A percentile compares a stretch with the other conserved stretches of the same genome.
Evolutionary conservation across 2,888 invertebrate genomes (phyloP).

Genomic region (Troilus luridus): DNA sequence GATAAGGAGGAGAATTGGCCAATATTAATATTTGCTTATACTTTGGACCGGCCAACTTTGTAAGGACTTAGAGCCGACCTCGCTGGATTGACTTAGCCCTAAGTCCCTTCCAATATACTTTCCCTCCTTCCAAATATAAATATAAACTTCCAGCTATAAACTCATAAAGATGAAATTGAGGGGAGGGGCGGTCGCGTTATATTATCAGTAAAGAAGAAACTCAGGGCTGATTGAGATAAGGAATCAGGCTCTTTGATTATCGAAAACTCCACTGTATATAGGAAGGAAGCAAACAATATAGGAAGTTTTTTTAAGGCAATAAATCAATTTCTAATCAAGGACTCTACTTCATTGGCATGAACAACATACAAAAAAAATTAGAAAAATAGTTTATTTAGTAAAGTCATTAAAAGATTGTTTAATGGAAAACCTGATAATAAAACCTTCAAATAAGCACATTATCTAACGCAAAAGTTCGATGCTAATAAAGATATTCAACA

Average conservation of each 20-base stretch:
- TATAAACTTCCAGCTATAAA: background rate
- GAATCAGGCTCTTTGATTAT: background rate
- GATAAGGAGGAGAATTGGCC: slow-evolving; percentile 15
- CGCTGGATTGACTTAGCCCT: slow-evolving; percentile 22
- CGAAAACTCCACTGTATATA: background rate
- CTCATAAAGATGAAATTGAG: background rate
- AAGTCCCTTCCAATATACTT: slow-evolving; percentile 47
- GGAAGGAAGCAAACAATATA: background rate
- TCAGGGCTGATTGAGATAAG: background rate
- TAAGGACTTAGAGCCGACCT: background rate
- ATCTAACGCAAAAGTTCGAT: too few relatives aligned
- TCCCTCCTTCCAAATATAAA: slow-evolving; percentile 45
- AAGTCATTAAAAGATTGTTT: too few relatives aligned
- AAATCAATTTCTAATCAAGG: background rate
- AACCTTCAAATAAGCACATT: too few relatives aligned
- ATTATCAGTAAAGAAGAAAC: slow-evolving; percentile 16
- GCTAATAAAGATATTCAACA: too few relatives aligned
- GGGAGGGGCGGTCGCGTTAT: background rate
- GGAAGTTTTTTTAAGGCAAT: background rate
- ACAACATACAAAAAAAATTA: background rate
- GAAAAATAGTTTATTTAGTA: background rate
- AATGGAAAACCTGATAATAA: too few relatives aligned
- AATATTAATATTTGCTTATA: slow-evolving; percentile 47
- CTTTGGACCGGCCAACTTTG: slow-evolving; percentile 23
- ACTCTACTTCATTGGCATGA: background rate